Evolutionary conservation across 2,797 vertebrate species (phyloP), one percentile per base, ranked within the genome.

Genomic region (Schizopygopsis malacanthus): DNA sequence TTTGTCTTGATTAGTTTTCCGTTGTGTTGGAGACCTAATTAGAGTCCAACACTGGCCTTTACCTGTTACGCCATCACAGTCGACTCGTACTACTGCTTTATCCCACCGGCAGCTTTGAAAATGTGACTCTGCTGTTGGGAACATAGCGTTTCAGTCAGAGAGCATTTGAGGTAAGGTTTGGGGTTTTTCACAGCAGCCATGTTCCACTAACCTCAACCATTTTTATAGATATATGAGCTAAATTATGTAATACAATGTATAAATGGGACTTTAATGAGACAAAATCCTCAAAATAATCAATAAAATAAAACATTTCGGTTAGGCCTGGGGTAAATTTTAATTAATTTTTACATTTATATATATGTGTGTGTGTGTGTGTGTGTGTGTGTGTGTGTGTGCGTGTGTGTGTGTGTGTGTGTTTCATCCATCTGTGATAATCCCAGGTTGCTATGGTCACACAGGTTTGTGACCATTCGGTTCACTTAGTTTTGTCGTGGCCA

Each of bases 21-120:
- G 86, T 92, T 88, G 82, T 87, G 77, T 91, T 82, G 39, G 77
- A 79, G 88, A 92, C 88, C 88, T 90, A 92, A 93, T 94, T 93
- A 93, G 72, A 84, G 81, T 76, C 81, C 45, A 71, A 76, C 75
- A 80, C 20, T 82, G 67, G 37, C 81, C 73, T 61, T 71, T 61
- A 82, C 87, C 85, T 89, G 87, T 89, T 90, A 89, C 87, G 25
- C 89, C 79, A 87, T 79, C 33, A 16, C 69, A 59, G 13, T n/a
- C 37, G 10, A 16, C 61, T 67, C 25, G 4, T 47, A 59, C 43
- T 28, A 3, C 79, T 79, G 52, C 13, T 56, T 82, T 78, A 76
- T 81, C 79, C 76, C 71, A 67, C 54, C 59, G 76, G 37, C 78
- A 28, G 67, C 33, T 77, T 77, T 85, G 15, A 59, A 59, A 82